Base-by-base conservation (phyloP, 1,140 invertebrate species). In the Apis florea region DNA sequence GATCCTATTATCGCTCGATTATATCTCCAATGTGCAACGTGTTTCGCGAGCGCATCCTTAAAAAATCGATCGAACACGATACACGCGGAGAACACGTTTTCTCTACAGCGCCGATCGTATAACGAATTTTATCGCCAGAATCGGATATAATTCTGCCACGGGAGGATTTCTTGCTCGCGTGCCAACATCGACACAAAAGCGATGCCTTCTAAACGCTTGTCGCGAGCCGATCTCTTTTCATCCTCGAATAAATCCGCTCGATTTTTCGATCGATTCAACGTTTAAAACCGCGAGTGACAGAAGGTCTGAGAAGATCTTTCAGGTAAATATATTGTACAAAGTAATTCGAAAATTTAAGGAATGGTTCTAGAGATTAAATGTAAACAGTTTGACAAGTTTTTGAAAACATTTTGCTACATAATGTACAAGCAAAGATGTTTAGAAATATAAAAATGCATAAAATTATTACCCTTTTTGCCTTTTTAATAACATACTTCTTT, bases 171-270 rank as follows among this genome's bases (percentile, higher is more conserved):
- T 47, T 8, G 17, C 59, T 56, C 63, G 63, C 63, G 74, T 67
- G 66, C 47, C 40, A 68, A 17, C 21, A n/a, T 9, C 4, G n/a
- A 5, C 8, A 53, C n/a, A 53, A 24, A 40, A 26, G 49, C 17
- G n/a, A 17, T 2, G n/a, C 8, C 11, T 8, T 24, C 76, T 78
- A 70, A 78, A 78, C 64, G 66, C 66, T 70, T 59, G 76, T 78
- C 76, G 24, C 54, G 40, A 8, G n/a, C 15, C 21, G 10, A 6
- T 11, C 40, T 12, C 19, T 54, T 53, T 78, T 78, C 59, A 70
- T 78, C 54, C 54, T 51, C 76, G 66, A 51, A 70, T 78, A 78
- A 78, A 78, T 78, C 24, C 24, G n/a, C 21, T 15, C 12, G 67
- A 70, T 78, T 78, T 78, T 70, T 73, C 56, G 26, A 24, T 26